phyloP scores from a whole-genome alignment of 2,113 vertebrate species.

The Melanostigma gelatinosum region DNA sequence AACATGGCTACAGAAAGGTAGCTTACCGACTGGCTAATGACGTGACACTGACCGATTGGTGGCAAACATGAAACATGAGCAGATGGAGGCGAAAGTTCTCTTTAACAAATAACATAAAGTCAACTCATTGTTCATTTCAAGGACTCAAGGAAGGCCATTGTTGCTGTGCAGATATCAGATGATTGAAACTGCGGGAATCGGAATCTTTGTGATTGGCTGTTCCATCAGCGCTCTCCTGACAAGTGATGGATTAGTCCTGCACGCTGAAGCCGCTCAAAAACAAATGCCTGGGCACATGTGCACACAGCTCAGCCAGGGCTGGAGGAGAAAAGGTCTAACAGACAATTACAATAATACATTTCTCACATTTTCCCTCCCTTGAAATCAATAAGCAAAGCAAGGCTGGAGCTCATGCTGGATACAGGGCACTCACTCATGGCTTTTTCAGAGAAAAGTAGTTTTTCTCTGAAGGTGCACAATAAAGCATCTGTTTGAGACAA shows the following conservation, averaged over 20 bases:
- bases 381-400: slow-evolving; percentile 39
- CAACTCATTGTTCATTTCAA: neutral
- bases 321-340: neutral
- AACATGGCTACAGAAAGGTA: neutral
- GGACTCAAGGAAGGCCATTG: neutral
- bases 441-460: neutral
- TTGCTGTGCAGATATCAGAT: neutral
- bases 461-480: neutral
- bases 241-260: slow-evolving; percentile 2
- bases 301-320: neutral
- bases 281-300: neutral
- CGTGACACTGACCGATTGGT: neutral
- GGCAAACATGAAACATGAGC: neutral
- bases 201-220: neutral
- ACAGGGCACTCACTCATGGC: neutral
- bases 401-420: neutral
- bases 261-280: neutral
- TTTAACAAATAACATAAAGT: neutral
- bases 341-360: slow-evolving; percentile 23
- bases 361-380: neutral
- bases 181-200: neutral
- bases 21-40: neutral
- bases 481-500: neutral
- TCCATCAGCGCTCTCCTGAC: neutral
- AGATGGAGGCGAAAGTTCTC: neutral